Evolutionary conservation across 2,888 invertebrate genomes (phyloP).

Genomic region (Busseola fusca): DNA sequence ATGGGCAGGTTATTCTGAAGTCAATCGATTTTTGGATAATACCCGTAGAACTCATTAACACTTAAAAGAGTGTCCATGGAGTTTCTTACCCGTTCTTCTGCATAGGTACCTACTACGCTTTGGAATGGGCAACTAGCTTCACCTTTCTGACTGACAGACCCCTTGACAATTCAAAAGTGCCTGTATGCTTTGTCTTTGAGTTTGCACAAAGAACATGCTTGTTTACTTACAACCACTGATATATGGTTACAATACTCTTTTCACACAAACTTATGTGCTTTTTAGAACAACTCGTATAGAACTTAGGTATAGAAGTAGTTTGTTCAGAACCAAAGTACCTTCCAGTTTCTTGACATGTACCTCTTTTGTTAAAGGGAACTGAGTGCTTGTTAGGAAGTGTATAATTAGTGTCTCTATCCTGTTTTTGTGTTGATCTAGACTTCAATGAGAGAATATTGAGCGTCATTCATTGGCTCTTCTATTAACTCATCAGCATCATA

Average conservation of each 20-base stretch:
- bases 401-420: constrained; percentile 31
- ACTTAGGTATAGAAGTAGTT: neutral
- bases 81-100: too few species aligned
- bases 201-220: neutral
- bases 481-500: neutral
- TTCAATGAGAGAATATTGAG: neutral
- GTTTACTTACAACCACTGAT: too few species aligned
- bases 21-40: constrained; percentile 2
- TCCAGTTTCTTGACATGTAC: constrained; percentile 24
- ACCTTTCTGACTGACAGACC: too few species aligned
- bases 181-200: too few species aligned
- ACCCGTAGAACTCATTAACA: neutral
- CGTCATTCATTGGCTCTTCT: neutral
- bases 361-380: neutral
- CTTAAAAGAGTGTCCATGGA: too few species aligned
- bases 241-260: neutral
- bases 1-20: neutral
- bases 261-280: neutral
- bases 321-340: neutral
- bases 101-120: too few species aligned
- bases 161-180: too few species aligned
- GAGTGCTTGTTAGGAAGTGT: constrained; percentile 31
- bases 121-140: too few species aligned
- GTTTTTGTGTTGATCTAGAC: constrained; percentile 15
- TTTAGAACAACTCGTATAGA: neutral